Evolutionary conservation across 2,888 invertebrate genomes (phyloP).

Genomic region (Zhuqinia jingwanae): DNA sequence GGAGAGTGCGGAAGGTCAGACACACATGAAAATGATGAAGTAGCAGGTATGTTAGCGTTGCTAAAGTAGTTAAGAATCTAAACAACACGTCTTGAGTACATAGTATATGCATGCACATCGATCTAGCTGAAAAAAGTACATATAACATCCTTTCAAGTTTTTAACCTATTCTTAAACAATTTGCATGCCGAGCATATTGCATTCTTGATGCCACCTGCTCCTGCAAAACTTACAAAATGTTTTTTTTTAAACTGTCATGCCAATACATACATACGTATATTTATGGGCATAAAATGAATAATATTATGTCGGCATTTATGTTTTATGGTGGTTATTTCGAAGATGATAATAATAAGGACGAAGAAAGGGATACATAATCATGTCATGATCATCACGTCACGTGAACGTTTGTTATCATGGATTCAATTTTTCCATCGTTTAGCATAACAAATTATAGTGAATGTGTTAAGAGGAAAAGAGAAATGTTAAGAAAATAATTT

Average conservation of each 20-base stretch:
- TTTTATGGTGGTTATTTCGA: not conserved
- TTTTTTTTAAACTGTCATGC: not conserved
- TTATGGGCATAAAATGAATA: conserved; percentile 20
- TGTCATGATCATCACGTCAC: not conserved
- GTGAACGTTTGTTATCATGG: conserved; percentile 2
- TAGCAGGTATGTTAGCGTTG: no score
- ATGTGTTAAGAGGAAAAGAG: conserved; percentile 14
- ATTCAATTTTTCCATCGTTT: not conserved
- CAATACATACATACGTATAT: conserved; percentile 1
- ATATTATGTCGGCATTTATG: conserved; percentile 29
- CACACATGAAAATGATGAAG: no score
- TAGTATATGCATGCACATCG: no score
- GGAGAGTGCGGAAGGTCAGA: no score
- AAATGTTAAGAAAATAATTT: not conserved
- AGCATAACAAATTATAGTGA: not conserved
- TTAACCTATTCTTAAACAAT: not conserved
- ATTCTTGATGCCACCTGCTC: not conserved
- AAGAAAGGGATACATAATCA: not conserved
- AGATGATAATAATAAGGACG: not conserved
- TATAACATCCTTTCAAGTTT: no score
- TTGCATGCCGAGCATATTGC: conserved; percentile 5
- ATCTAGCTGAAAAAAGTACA: no score
- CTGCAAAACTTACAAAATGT: not conserved
- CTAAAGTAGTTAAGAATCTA: no score
- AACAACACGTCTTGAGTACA: no score